These are phyloP conservation scores for Trematomus loennbergii DNA, from an alignment of 2,113 vertebrate genomes.

Conservation along the genomic window DNA sequence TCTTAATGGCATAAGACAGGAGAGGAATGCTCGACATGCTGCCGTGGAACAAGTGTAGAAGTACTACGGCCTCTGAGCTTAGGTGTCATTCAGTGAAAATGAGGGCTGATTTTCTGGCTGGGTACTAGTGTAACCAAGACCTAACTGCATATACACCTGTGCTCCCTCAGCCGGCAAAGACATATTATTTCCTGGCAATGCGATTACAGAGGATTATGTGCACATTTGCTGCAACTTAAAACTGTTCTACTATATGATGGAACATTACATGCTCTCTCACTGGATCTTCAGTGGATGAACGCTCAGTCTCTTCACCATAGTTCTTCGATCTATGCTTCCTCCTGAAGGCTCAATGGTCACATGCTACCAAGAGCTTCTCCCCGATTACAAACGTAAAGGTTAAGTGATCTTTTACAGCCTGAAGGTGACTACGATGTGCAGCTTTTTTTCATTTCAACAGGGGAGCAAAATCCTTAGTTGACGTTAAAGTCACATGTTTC, in stretches of 20 bases:
- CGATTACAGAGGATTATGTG: slow-evolving; percentile 3
- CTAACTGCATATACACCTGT: slow-evolving; percentile 42
- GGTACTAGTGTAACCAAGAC: slow-evolving; percentile 46
- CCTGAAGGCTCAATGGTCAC: neutral
- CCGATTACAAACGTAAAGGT: too few species aligned
- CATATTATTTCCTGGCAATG: slow-evolving; percentile 42
- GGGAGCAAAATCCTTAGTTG: too few species aligned
- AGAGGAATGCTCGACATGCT: slow-evolving; percentile 64
- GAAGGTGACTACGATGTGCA: too few species aligned
- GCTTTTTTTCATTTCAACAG: too few species aligned
- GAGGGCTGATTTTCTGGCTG: slow-evolving; percentile 64
- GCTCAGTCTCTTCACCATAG: slow-evolving; percentile 1
- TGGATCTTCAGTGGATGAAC: slow-evolving; percentile 4
- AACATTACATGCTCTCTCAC: slow-evolving; percentile 1
- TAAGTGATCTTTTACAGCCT: neutral
- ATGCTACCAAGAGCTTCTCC: neutral
- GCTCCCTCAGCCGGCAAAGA: slow-evolving; percentile 23
- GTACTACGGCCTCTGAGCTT: slow-evolving; percentile 41
- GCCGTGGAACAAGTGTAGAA: slow-evolving; percentile 50
- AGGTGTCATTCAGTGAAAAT: slow-evolving; percentile 30
- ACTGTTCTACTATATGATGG: neutral
- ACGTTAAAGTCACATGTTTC: too few species aligned
- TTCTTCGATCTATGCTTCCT: slow-evolving; percentile 16
- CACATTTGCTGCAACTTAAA: neutral
- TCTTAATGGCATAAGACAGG: slow-evolving; percentile 76